Conservation (phyloP, 2,888 invertebrate genomes). For the Leptinotarsa juncta region DNA sequence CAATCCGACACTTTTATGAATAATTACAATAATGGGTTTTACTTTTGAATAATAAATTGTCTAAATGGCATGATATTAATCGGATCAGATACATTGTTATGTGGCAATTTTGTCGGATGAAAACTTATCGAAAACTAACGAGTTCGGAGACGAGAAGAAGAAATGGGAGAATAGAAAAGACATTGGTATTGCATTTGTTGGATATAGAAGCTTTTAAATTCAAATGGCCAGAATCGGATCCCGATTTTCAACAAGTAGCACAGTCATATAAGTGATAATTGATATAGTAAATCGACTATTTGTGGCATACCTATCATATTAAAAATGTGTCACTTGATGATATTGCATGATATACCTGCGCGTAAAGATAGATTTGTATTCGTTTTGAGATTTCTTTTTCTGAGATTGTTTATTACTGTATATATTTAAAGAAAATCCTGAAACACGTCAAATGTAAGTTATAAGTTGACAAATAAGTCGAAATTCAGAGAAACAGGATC, state of each 20-base stretch:
- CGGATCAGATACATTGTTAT: conserved; percentile 17
- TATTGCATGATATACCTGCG: too few species aligned
- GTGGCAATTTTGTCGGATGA: not conserved
- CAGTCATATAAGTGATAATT: too few species aligned
- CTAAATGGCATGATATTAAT: conserved; percentile 28
- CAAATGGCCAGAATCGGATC: not conserved
- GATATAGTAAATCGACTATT: too few species aligned
- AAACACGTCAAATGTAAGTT: too few species aligned
- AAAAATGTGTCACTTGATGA: too few species aligned
- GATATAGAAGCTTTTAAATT: not conserved
- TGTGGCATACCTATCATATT: too few species aligned
- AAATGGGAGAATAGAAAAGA: not conserved
- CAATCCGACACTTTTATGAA: conserved; percentile 55
- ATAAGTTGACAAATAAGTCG: too few species aligned
- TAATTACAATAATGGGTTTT: conserved; percentile 42
- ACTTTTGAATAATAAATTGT: conserved; percentile 32
- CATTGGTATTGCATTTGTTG: not conserved
- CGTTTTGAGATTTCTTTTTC: too few species aligned
- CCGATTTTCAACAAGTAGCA: not conserved
- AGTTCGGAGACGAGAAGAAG: not conserved
- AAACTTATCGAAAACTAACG: conserved; percentile 3
- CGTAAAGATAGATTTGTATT: too few species aligned
- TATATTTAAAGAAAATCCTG: too few species aligned
- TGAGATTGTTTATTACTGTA: too few species aligned
- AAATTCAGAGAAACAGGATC: too few species aligned